These are phyloP conservation scores for Simalia tracyae DNA, from an alignment of 2,797 vertebrate genomes.

Conservation along the genomic window DNA sequence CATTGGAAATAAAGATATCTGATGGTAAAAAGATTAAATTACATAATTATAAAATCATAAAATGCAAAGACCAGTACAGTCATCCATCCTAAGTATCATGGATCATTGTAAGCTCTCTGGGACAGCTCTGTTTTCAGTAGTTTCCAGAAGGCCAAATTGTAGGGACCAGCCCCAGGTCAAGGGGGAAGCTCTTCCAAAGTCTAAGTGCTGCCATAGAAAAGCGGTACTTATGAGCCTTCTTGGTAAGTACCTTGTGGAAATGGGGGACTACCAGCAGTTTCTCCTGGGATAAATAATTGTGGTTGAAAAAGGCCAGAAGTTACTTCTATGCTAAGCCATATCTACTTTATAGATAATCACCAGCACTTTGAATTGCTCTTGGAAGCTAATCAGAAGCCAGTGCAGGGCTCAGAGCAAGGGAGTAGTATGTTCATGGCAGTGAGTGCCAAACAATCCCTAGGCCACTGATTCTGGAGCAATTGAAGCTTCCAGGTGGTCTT, in stretches of 20 bases:
- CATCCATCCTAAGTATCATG: background rate
- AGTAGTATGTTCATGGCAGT: background rate
- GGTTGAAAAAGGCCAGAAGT: background rate
- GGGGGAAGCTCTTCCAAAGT: background rate
- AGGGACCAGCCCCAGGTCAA: background rate
- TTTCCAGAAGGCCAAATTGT: background rate
- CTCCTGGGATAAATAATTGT: background rate
- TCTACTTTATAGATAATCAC: background rate
- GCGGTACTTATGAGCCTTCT: background rate
- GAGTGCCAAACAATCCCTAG: background rate
- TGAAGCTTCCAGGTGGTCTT: background rate
- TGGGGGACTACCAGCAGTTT: background rate
- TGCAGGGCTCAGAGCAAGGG: background rate
- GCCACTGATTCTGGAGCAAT: background rate
- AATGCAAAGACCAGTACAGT: background rate
- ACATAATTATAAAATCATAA: background rate
- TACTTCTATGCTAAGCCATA: background rate
- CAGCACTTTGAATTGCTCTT: background rate
- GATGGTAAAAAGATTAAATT: background rate
- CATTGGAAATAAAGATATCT: background rate
- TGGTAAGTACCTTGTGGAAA: background rate
- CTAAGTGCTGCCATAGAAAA: background rate
- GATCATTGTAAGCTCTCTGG: background rate
- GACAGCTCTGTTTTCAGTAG: background rate
- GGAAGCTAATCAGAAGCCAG: background rate